Percentiles rank a stretch among this genome's conserved stretches.
Conservation (phyloP, 2,888 invertebrate species). For the Eumerus sabulonum region DNA sequence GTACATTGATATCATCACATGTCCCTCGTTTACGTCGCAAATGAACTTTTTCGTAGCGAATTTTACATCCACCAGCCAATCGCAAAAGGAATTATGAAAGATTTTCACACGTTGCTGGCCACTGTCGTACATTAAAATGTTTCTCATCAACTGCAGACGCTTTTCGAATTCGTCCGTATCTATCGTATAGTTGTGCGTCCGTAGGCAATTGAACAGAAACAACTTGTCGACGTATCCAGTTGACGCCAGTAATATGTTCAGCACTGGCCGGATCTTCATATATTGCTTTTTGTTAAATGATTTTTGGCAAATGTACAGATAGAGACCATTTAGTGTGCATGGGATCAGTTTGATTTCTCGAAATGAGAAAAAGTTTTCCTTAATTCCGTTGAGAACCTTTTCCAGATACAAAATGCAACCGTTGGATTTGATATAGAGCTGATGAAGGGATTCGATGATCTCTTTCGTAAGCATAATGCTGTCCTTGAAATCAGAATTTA, state of each 20-base stretch:
- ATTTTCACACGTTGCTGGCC: slow-evolving; percentile 79
- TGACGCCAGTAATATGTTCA: slow-evolving; percentile 93
- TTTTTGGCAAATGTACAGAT: slow-evolving; percentile 96
- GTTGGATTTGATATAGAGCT: slow-evolving; percentile 96
- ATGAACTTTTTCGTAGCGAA: slow-evolving; percentile 97
- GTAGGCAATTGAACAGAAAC: slow-evolving; percentile 89
- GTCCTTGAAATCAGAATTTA: slow-evolving; percentile 93
- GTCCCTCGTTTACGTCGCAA: slow-evolving; percentile 92
- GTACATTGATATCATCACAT: slow-evolving; percentile 92
- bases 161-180: slow-evolving; percentile 90
- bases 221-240: slow-evolving; percentile 90
- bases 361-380: slow-evolving; percentile 94
- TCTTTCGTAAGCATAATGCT: slow-evolving; percentile 92
- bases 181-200: slow-evolving; percentile 88
- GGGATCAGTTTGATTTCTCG: slow-evolving; percentile 96
- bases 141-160: slow-evolving; percentile 86
- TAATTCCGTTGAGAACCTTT: slow-evolving; percentile 94
- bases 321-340: slow-evolving; percentile 95
- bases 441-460: slow-evolving; percentile 96
- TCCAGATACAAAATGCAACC: slow-evolving; percentile 94
- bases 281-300: slow-evolving; percentile 94
- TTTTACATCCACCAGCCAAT: slow-evolving; percentile 98
- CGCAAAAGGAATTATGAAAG: slow-evolving; percentile 96
- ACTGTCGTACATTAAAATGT: slow-evolving; percentile 79
- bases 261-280: slow-evolving; percentile 89